phyloP scores from a whole-genome alignment of 2,888 invertebrate genomes.

The Chrysotoxum bicinctum region DNA sequence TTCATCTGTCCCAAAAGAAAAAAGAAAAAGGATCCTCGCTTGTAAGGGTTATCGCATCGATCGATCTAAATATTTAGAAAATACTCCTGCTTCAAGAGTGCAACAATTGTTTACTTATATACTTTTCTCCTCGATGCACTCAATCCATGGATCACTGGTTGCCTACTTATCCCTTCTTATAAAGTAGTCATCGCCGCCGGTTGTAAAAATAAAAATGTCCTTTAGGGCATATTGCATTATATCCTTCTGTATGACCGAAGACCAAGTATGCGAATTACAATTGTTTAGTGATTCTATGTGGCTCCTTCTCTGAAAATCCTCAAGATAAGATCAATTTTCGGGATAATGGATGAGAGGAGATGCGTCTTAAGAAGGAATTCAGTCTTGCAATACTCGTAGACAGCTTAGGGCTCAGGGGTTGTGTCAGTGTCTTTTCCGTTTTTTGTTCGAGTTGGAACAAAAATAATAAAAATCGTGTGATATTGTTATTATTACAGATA shows the following conservation, averaged over 20 bases:
- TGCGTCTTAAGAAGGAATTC: conserved; percentile 12
- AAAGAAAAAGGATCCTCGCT: conserved; percentile 36
- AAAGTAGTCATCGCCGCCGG: conserved; percentile 52
- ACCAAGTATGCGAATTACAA: conserved; percentile 63
- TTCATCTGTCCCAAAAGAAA: conserved; percentile 45
- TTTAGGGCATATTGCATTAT: conserved; percentile 67
- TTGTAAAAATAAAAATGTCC: conserved; percentile 53
- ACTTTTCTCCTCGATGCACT: conserved; percentile 44
- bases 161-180: conserved; percentile 68
- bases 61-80: conserved; percentile 74
- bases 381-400: conserved; percentile 5
- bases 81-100: conserved; percentile 57
- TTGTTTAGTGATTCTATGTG: conserved; percentile 38
- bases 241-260: conserved; percentile 31
- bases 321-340: conserved; percentile 65
- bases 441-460: not conserved
- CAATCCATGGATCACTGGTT: conserved; percentile 49
- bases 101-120: conserved; percentile 55
- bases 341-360: conserved; percentile 34
- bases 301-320: conserved; percentile 43
- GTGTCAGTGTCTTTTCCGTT: conserved; percentile 16
- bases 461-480: conserved; percentile 70
- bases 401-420: not conserved
- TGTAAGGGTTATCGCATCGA: conserved; percentile 73
- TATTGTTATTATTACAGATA: conserved; percentile 69